These are phyloP conservation scores for Athalia rosae DNA, from an alignment of 2,888 invertebrate species.

Conservation along the genomic window DNA sequence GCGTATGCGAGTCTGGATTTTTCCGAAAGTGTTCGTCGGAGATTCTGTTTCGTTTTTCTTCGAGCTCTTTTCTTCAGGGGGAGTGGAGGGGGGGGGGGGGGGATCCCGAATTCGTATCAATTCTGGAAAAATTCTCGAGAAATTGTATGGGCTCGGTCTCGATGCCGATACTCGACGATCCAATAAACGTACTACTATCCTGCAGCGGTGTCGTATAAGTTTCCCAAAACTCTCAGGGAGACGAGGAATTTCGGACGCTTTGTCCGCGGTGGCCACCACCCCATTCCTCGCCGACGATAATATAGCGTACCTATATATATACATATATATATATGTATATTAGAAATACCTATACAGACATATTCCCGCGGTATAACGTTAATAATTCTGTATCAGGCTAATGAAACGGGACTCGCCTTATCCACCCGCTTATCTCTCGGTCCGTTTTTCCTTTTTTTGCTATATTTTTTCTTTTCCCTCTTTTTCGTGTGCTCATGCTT, in stretches of 20 bases:
- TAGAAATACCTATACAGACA: neutral
- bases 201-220: constrained; percentile 18
- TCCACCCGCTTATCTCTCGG: constrained; percentile 23
- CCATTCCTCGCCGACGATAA: constrained; percentile 4
- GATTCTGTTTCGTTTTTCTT: neutral
- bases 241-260: constrained; percentile 36
- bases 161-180: constrained; percentile 31
- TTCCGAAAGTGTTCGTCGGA: neutral
- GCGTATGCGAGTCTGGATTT: neutral
- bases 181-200: constrained; percentile 32
- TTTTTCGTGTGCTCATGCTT: neutral
- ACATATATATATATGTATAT: too few species aligned
- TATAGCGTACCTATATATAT: neutral
- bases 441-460: neutral
- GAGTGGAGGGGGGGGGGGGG: neutral
- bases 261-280: constrained; percentile 14
- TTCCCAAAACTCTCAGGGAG: constrained; percentile 19
- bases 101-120: constrained; percentile 18
- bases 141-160: constrained; percentile 27
- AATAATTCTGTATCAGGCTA: constrained; percentile 35
- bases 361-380: constrained; percentile 18
- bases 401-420: constrained; percentile 28
- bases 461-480: neutral
- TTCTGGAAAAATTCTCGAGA: constrained; percentile 35
- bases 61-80: neutral